Evolutionary conservation across 2,888 invertebrate genomes (phyloP).

Genomic region (Tetheella fluctuosa): DNA sequence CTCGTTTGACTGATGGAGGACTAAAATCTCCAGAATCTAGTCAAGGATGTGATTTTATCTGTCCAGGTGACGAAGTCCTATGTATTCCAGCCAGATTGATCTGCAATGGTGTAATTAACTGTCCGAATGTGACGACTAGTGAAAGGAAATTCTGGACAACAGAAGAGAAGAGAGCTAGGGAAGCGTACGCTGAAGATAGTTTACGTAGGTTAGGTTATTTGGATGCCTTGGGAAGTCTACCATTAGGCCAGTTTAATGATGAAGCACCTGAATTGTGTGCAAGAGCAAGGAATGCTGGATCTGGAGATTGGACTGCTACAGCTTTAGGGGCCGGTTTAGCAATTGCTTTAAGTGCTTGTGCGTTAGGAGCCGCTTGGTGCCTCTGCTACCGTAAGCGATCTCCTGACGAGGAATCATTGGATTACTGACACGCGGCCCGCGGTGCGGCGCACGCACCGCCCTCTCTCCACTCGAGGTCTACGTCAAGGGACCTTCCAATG

Average conservation of each 20-base stretch:
- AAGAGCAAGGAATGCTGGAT: slow-evolving; percentile 72
- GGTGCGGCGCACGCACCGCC: slow-evolving; percentile 78
- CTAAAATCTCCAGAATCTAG: slow-evolving; percentile 63
- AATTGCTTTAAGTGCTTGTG: slow-evolving; percentile 81
- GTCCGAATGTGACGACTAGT: slow-evolving; percentile 88
- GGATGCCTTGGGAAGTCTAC: slow-evolving; percentile 70
- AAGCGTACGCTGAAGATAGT: slow-evolving; percentile 85
- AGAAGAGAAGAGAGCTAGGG: slow-evolving; percentile 79
- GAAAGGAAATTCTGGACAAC: slow-evolving; percentile 80
- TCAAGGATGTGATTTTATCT: slow-evolving; percentile 92
- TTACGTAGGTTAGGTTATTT: slow-evolving; percentile 84
- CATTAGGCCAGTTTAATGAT: slow-evolving; percentile 86
- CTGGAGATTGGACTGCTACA: slow-evolving; percentile 86
- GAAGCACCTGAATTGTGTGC: slow-evolving; percentile 91
- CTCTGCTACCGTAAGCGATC: slow-evolving; percentile 85
- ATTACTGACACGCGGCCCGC: slow-evolving; percentile 85
- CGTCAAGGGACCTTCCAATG: slow-evolving; percentile 72
- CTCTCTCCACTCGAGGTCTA: slow-evolving; percentile 71
- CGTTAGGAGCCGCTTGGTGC: slow-evolving; percentile 85
- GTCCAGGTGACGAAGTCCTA: slow-evolving; percentile 92
- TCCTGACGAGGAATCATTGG: slow-evolving; percentile 85
- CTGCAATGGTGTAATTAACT: slow-evolving; percentile 95
- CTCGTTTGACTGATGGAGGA: slow-evolving; percentile 87
- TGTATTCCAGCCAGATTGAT: slow-evolving; percentile 93
- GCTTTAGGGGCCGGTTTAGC: slow-evolving; percentile 86